These are phyloP conservation scores for Enteromius trimaculatus DNA, from an alignment of 2,797 vertebrate species.

Conservation along the genomic window DNA sequence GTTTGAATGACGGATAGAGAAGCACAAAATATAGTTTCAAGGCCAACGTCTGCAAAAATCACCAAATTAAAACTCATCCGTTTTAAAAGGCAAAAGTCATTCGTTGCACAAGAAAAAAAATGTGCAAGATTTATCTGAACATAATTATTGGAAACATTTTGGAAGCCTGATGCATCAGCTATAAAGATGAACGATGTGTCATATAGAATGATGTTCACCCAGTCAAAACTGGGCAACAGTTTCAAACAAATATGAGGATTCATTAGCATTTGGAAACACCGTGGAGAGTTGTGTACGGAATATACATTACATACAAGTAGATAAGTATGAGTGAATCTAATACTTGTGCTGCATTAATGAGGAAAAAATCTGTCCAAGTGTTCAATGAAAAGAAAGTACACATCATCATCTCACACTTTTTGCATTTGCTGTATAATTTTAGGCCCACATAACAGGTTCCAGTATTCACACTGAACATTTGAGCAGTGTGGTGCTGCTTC, in stretches of 20 bases:
- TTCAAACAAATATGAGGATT: constrained; percentile 2
- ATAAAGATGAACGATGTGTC: constrained; percentile 9
- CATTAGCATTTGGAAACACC: constrained; percentile 9
- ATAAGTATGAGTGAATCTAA: not conserved
- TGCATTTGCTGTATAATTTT: not conserved
- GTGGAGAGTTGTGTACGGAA: not conserved
- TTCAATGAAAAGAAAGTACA: not conserved
- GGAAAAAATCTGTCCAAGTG: not conserved
- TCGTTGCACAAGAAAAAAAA: not conserved
- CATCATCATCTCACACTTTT: not conserved
- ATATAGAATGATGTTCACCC: not conserved
- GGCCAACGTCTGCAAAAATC: not conserved
- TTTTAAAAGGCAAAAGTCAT: not conserved
- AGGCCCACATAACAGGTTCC: not conserved
- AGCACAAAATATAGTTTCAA: not conserved
- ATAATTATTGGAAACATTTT: not conserved
- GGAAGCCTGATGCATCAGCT: constrained; percentile 4
- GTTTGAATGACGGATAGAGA: constrained; percentile 6
- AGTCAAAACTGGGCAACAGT: not conserved
- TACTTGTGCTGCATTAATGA: not conserved
- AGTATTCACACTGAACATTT: constrained; percentile 1
- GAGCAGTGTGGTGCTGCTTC: not conserved
- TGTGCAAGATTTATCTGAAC: not conserved
- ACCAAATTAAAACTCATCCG: not conserved
- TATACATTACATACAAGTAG: not conserved